These are phyloP conservation scores for Eutrigla gurnardus DNA, from an alignment of 2,797 vertebrate genomes.

Conservation along the genomic window DNA sequence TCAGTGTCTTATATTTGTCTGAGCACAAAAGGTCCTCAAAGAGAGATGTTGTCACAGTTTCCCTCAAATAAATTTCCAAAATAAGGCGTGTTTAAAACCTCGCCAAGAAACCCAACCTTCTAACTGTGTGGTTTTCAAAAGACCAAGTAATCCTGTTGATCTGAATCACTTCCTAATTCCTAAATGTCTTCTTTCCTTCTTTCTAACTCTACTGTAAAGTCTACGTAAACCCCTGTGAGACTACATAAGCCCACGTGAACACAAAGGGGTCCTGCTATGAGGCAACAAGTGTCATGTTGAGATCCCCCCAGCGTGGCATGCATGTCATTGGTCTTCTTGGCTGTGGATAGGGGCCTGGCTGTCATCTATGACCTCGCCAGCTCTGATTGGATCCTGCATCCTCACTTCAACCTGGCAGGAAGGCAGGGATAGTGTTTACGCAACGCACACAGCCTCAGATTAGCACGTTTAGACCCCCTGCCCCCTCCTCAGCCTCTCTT, in stretches of 20 bases:
- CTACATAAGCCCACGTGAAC: not conserved
- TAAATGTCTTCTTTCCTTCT: not conserved
- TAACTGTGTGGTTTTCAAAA: conserved; percentile 13
- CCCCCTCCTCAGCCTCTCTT: conserved; percentile 19
- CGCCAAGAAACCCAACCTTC: not conserved
- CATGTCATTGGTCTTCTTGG: conserved; percentile 16
- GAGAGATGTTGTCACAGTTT: not conserved
- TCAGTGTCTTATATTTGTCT: not conserved
- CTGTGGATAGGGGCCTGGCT: conserved; percentile 27
- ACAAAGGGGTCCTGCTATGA: conserved; percentile 2
- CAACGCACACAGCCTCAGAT: conserved; percentile 51
- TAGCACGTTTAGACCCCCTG: conserved; percentile 41
- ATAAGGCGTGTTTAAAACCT: not conserved
- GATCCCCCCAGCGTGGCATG: not conserved
- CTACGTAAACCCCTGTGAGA: not conserved
- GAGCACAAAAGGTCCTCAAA: not conserved
- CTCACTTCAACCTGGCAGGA: conserved; percentile 42
- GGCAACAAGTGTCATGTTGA: not conserved
- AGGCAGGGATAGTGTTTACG: conserved; percentile 38
- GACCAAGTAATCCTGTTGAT: not conserved
- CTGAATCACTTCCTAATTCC: not conserved
- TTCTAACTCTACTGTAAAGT: not conserved
- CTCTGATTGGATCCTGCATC: conserved; percentile 32
- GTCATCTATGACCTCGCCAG: conserved; percentile 35
- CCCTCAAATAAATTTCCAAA: not conserved